Base-by-base conservation (phyloP, 2,797 vertebrate species). In the Merluccius polli region DNA sequence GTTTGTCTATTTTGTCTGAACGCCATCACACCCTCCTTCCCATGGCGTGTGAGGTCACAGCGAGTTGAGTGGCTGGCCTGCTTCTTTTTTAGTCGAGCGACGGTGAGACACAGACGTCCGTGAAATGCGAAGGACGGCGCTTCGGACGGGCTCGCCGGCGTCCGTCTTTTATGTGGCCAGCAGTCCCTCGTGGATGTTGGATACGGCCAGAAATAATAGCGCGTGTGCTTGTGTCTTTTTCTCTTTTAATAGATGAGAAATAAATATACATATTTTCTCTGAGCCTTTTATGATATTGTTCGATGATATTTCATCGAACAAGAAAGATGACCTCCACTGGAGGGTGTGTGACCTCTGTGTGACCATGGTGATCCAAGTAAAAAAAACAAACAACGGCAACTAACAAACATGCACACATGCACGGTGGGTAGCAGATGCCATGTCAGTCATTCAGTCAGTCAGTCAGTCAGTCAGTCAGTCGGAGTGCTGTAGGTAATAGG, bases 401-500 rank as follows among this genome's bases (percentile, higher is more conserved):
- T 52, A n/a, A 67, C 65, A 67, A 12, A 6, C 65, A 33, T 70
- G 71, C 78, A 63, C 75, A 70, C 77, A 24, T 79, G 70, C 65
- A 81, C 48, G 77, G 70, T 70, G 32, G 82, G 83, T 80, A 83
- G 86, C 82, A 79, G 81, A 83, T 80, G 76, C 79, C 74, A 75
- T 87, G 80, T 73, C 71, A 72, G 79, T 75, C 81, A 81, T 73
- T 83, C 76, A 72, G 24, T 88, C 78, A 75, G 81, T 72, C 71
- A 71, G 80, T 76, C 79, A 81, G 77, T 83, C 77, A 73, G 27
- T 75, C 82, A 77, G 76, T 77, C 75, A 74, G 78, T 78, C 75
- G 44, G 41, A 72, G 71, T 70, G 48, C 83, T 86, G 79, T 33
- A 83, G 82, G 88, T 89, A 89, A 91, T 81, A 82, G 81, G 86